Conservation (phyloP, 2,888 invertebrate species). For the Brachylomia viminalis region DNA sequence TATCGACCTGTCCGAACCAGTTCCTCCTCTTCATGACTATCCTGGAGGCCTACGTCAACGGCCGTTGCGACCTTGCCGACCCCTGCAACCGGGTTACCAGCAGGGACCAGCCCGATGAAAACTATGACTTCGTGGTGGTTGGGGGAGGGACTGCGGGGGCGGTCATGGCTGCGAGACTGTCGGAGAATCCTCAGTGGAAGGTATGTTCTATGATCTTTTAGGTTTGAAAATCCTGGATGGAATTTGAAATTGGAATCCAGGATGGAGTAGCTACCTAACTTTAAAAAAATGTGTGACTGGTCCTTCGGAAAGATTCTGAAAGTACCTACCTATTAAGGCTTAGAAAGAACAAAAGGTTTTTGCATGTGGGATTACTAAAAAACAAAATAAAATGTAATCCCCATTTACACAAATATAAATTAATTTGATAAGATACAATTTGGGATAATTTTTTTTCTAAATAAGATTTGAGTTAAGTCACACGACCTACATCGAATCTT, state of each 20-base stretch:
- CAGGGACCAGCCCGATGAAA: constrained; percentile 80
- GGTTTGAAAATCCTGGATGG: background rate
- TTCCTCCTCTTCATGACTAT: constrained; percentile 92
- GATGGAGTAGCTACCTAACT: no score
- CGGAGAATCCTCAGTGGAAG: constrained; percentile 92
- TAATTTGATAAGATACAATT: no score
- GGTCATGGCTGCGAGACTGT: constrained; percentile 92
- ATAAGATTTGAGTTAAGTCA: no score
- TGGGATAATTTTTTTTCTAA: no score
- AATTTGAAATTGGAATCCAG: no score
- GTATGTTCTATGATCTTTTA: constrained; percentile 65
- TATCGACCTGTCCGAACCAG: constrained; percentile 90
- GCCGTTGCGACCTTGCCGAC: constrained; percentile 90
- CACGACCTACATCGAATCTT: no score
- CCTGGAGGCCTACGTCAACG: constrained; percentile 91
- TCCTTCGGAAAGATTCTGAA: background rate
- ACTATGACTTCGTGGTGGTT: constrained; percentile 92
- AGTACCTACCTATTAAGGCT: no score
- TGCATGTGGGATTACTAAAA: no score
- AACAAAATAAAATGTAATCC: no score
- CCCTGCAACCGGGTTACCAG: constrained; percentile 91
- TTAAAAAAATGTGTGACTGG: background rate
- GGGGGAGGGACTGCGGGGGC: constrained; percentile 93
- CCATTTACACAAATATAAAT: no score
- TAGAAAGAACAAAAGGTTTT: background rate